Conservation (phyloP, 2,888 invertebrate genomes). For the Acrobasis consociella region DNA sequence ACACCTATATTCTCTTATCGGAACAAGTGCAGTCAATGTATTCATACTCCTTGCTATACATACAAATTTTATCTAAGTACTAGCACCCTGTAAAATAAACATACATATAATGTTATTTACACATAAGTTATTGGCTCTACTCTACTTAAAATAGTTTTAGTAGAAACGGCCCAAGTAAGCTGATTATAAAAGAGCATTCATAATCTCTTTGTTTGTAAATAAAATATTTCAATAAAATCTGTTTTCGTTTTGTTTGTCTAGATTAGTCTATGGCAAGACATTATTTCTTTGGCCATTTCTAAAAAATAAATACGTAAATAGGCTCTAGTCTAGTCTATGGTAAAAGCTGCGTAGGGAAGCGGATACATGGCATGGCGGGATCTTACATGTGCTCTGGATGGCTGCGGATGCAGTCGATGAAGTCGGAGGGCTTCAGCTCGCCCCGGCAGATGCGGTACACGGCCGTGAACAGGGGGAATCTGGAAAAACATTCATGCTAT, state of each 20-base stretch:
- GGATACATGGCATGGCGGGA: constrained; percentile 42
- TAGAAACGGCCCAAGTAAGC: constrained; percentile 40
- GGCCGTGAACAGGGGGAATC: constrained; percentile 98
- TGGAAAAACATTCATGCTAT: constrained; percentile 63
- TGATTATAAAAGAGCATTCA: not conserved
- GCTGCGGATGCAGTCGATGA: constrained; percentile 95
- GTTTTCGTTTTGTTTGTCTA: too few relatives aligned
- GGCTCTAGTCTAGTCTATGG: constrained; percentile 30
- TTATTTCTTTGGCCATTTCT: constrained; percentile 6
- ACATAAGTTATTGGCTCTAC: constrained; percentile 53
- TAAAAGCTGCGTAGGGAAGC: constrained; percentile 50
- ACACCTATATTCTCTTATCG: constrained; percentile 22
- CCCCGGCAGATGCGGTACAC: constrained; percentile 96
- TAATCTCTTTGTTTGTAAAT: not conserved
- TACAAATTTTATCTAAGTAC: constrained; percentile 62
- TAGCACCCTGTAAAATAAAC: constrained; percentile 73
- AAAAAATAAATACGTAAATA: constrained; percentile 19
- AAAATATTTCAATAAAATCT: not conserved
- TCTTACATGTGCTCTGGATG: constrained; percentile 99
- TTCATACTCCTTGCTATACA: constrained; percentile 43
- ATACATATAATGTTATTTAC: constrained; percentile 61
- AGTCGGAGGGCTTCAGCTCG: constrained; percentile 88
- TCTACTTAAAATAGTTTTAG: constrained; percentile 41
- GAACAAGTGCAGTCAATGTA: constrained; percentile 50
- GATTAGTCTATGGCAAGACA: constrained; percentile 22